Base-by-base conservation (phyloP, 2,888 invertebrate species). In the Diarsia brunnea region DNA sequence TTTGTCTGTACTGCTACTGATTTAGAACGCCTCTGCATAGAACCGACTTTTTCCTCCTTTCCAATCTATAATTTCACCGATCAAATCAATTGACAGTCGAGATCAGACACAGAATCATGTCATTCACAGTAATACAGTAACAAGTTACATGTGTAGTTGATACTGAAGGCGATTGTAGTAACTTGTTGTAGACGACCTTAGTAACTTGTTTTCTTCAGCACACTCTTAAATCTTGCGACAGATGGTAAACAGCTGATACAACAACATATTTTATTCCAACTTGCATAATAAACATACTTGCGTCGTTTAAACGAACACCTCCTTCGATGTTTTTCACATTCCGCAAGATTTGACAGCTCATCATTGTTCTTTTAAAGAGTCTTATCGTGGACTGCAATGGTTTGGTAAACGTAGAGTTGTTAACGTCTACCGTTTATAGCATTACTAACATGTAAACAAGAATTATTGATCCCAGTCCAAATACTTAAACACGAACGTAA, bases 191-290 rank as follows among this genome's bases (percentile, higher is more conserved):
- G 81, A 69, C 61, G 84, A 81, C 82, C 82, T 83, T 81, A 81
- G 58, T 69, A 84, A 83, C 82, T 77, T 66, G 82, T 83, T 83
- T 82, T 77, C 81, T 73, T 77, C 69, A 73, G 68, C 68, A 71
- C 24, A 73, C 71, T 84, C 73, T 83, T 76, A 84, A 82, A 83
- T 83, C 84, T 83, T 83, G 73, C 84, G 71, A 83, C 82, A 83
- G 77, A 81, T 83, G 82, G 73, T 73, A 71, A 83, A 77, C 82
- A 77, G 81, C 82, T 83, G 82, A 84, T 84, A 73, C 77, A 53
- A 77, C 84, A 69, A 38, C 27, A 58, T 84, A 69, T 73, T 80
- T 82, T 80, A 70, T 73, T 73, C 60, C 70, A 53, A 55, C 58
- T 70, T 66, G 49, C 19, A 14, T 71, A 53, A 43, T 66, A 55